Conservation (phyloP, 2,113 vertebrate genomes). For the Elephas maximus region DNA sequence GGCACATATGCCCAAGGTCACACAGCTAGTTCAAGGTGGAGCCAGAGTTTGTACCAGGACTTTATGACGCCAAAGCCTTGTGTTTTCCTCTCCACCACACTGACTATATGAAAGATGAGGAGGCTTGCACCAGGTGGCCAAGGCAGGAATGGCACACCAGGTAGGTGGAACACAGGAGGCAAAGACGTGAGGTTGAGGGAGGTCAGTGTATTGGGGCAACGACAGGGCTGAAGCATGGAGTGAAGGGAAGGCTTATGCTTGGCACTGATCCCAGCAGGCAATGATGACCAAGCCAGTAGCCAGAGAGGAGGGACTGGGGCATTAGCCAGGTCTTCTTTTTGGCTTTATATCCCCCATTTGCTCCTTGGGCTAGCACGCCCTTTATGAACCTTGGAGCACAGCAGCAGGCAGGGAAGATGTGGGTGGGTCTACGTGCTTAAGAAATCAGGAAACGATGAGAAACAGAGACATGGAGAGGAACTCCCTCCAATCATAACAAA, state of each 20-base stretch:
- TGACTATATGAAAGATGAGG: not conserved
- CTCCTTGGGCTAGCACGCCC: not conserved
- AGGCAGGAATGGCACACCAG: not conserved
- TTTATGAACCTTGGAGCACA: not conserved
- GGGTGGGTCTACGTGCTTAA: not conserved
- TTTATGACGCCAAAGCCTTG: not conserved
- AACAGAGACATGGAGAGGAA: constrained; percentile 19
- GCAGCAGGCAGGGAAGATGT: not conserved
- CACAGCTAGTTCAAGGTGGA: not conserved
- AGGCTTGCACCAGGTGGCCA: not conserved
- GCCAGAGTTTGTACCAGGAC: not conserved
- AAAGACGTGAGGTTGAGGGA: not conserved
- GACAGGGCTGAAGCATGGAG: not conserved
- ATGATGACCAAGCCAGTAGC: not conserved
- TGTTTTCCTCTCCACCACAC: not conserved
- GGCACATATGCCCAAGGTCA: not conserved
- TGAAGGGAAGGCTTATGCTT: not conserved
- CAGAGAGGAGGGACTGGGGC: not conserved
- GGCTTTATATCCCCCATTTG: not conserved
- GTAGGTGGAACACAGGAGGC: not conserved
- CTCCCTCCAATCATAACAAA: constrained; percentile 31
- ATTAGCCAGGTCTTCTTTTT: not conserved
- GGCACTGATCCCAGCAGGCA: not conserved
- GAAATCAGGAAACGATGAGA: constrained; percentile 44
- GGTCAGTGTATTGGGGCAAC: not conserved